A percentile compares a stretch with the other conserved stretches of the same genome.
Evolutionary conservation across 1,140 invertebrate genomes (phyloP).

Genomic region (Ditylenchus dipsaci): DNA sequence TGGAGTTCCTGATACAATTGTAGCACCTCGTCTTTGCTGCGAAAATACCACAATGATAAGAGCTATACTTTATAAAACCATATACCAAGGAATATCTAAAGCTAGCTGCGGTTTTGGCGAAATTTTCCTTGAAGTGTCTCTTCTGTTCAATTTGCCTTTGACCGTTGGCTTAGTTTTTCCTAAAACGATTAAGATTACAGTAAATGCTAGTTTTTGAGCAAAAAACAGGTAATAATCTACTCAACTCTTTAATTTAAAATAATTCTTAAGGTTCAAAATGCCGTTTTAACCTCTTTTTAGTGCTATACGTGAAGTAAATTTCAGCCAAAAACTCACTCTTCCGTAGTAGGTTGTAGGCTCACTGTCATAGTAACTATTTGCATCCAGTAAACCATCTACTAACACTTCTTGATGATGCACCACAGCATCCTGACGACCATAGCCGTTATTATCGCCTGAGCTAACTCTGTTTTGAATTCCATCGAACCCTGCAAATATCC

Average conservation of each 20-base stretch:
- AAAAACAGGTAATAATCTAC: not conserved
- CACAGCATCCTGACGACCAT: conserved; percentile 6
- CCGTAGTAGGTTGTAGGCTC: conserved; percentile 6
- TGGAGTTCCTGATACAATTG: conserved; percentile 61
- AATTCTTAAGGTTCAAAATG: too few relatives aligned
- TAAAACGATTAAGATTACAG: not conserved
- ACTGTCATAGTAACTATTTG: not conserved
- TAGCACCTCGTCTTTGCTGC: conserved; percentile 60
- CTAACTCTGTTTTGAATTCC: conserved; percentile 28
- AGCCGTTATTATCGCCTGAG: conserved; percentile 7
- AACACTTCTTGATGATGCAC: not conserved
- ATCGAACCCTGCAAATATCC: conserved; percentile 46
- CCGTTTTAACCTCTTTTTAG: too few relatives aligned
- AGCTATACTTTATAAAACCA: conserved; percentile 10
- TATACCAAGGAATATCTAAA: conserved; percentile 33
- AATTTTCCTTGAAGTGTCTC: conserved; percentile 59
- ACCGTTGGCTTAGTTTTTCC: not conserved
- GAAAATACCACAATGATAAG: conserved; percentile 21
- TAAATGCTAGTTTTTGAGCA: not conserved
- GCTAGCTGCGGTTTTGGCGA: conserved; percentile 61
- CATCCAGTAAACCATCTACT: not conserved
- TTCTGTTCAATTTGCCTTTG: conserved; percentile 1
- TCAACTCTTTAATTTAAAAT: too few relatives aligned
- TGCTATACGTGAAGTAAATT: too few relatives aligned
- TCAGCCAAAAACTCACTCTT: too few relatives aligned